Base-by-base conservation (phyloP, 1,140 invertebrate species). In the Sesamia nonagrioides region DNA sequence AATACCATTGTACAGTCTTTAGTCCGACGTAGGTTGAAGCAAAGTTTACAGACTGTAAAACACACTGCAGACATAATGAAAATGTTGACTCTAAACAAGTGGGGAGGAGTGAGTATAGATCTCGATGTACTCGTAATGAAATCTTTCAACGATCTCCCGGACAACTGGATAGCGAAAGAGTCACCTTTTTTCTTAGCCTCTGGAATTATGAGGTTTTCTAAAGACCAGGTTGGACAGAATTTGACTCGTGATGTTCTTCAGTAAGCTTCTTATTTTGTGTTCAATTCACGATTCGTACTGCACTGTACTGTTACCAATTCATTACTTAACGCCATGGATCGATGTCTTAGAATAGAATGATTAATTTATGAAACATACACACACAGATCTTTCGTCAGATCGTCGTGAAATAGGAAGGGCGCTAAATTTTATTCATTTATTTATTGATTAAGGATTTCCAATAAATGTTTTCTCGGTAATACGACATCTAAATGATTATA, bases 1-100 rank as follows among this genome's bases (percentile, higher is more conserved):
- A 71, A 58, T 0, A 86, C 88, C 0, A 79, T 81, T 0, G 56
- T 86, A 42, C 9, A 33, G 5, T 17, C 9, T 6, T 33, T 58
- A 58, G 54, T 58, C 9, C 2, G 54, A 3, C 1, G 17, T 0
- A 27, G 8, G 6, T 17, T 58, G 21, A 6, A 3, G 11, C 9
- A 27, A 9, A 58, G 54, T 13, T 9, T 9, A 6, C 9, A 27
- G 5, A 2, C 54, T 2, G 54, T 33, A 21, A 9, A 58, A 21
- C 54, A 58, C 21, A 33, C 9, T 27, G 7, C 6, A 5, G 54
- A 58, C 54, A 58, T 58, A 9, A 58, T 58, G 54, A 58, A 27
- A 11, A 58, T 58, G 21, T 7, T 58, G 21, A 58, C 54, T 9
- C 17, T 58, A 4, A 9, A 33, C 54, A 21, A 17, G 9, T 58